Evolutionary conservation across 37 sponge, comb jelly and placozoan genomes (phyloP), one percentile per base, ranked within the genome.

Genomic region (Mnemiopsis leidyi): DNA sequence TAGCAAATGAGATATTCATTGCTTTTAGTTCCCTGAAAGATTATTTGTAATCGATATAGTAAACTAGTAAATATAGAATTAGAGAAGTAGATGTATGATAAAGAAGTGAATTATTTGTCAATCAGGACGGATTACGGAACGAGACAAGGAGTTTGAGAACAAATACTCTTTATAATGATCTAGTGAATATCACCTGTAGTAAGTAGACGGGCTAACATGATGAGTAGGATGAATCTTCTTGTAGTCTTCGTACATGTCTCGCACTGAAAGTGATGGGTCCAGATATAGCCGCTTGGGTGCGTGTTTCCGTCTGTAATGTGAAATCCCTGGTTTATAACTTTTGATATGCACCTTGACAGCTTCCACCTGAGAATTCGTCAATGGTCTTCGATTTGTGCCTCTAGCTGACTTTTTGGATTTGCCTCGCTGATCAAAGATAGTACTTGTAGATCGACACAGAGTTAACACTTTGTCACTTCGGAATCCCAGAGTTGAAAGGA

Each of bases 281-380:
- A 71, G 3, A 25, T 71, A 71, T 7, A n/a, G 25, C 75, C 75
- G 75, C 25, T 71, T n/a, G 75, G 75, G 75, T 23, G 75, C 75
- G n/a, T 71, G 75, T 18, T n/a, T 28, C 30, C 75, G 75, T 18
- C 75, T 13, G n/a, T 71, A 71, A 28, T 71, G 75, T 5, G 75
- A 71, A 23, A 71, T 71, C 21, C 75, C 75, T 23, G 75, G 75
- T 23, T 5, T 5, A 18, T 23, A 71, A 5, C 75, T n/a, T 5
- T 71, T 28, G 75, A 71, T 71, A 25, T 29, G 30, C 75, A 23
- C n/a, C 75, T 71, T 71, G 25, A 71, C 30, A 7, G 2, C 25
- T n/a, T 71, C 75, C 7, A 71, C n/a, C 25, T 71, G 25, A 3
- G 5, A 13, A n/a, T 5, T 5, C 3, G 25, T 71, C n/a, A 71